Base-by-base conservation (phyloP, 37 sponge, comb jelly and placozoan species). In the Lycopodina hypogea region DNA sequence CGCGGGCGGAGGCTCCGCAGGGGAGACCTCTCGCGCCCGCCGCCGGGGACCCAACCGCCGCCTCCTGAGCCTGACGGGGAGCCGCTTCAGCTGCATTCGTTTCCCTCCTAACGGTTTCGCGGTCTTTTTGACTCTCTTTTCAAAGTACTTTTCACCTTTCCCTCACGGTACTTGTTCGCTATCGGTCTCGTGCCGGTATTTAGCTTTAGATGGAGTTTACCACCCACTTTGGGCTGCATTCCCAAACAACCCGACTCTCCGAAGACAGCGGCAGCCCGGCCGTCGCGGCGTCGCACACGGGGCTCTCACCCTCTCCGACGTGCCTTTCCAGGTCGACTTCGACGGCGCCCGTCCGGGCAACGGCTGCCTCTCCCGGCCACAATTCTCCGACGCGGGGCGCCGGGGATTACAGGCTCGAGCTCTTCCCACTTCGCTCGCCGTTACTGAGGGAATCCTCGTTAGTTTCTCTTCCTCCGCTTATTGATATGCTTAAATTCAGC, bases 381-480 rank as follows among this genome's bases (percentile, higher is more conserved):
- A 86, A 86, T 86, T 86, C 86, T 80, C 86, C 41, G 80, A 24
- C 63, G 28, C 4, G 18, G 41, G 22, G 7, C 74, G 60, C 56
- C 90, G 71, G 91, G 81, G 91, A 90, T 86, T 90, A 62, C 40
- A 81, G 66, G 78, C 78, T 85, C 87, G 91, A 84, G 91, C 91
- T 90, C 36, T 90, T 90, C 91, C 91, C 91, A 42, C 86, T 90
- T 90, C 86, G 81, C 86, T 90, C 86, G 91, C 86, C 91, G 86
- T 84, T 90, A 86, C 86, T 90, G 81, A 39, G 91, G 91, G 91
- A 90, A 90, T 90, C 89, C 90, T 86, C 42, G 92, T 91, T 91
- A 86, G 87, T 90, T 90, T 90, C 90, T 84, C 84, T 84, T 90
- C 90, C 86, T 90, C 91, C 91, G 86, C 91, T 90, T 90, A 90